Conservation (phyloP, 2,888 invertebrate species). For the Lithophane ornitopus region DNA sequence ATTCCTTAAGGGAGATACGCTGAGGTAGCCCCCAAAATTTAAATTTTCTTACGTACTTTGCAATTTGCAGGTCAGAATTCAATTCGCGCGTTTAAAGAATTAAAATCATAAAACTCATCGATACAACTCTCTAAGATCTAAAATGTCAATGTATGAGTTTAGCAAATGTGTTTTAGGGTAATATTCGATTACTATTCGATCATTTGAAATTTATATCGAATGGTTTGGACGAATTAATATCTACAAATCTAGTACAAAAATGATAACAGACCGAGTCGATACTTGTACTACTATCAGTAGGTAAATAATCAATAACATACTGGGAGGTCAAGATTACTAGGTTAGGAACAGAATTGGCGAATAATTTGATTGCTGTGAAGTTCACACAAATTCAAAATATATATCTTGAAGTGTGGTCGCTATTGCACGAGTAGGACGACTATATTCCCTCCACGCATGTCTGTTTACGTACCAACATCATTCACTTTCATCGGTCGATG, state of each 20-base stretch:
- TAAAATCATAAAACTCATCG: no score
- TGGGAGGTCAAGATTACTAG: slow-evolving; percentile 50
- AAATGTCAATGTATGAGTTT: no score
- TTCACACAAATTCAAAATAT: not conserved
- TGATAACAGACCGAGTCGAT: slow-evolving; percentile 27
- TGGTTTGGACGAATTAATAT: not conserved
- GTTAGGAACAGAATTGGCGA: slow-evolving; percentile 19
- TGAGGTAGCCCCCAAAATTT: no score
- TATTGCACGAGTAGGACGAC: not conserved
- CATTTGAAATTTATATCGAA: not conserved
- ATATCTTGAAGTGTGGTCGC: not conserved
- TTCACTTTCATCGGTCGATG: slow-evolving; percentile 86
- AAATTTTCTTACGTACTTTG: no score
- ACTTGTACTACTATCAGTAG: slow-evolving; percentile 42
- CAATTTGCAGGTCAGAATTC: no score
- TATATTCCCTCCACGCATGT: not conserved
- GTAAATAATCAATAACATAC: slow-evolving; percentile 28
- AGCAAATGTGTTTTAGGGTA: not conserved
- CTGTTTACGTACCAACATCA: slow-evolving; percentile 81
- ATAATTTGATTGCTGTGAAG: not conserved
- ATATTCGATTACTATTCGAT: not conserved
- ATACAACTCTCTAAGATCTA: no score
- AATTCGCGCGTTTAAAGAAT: no score
- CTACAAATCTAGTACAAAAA: slow-evolving; percentile 8
- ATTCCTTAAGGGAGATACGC: no score